Conservation (phyloP, 2,113 vertebrate genomes). For the Columba livia region DNA sequence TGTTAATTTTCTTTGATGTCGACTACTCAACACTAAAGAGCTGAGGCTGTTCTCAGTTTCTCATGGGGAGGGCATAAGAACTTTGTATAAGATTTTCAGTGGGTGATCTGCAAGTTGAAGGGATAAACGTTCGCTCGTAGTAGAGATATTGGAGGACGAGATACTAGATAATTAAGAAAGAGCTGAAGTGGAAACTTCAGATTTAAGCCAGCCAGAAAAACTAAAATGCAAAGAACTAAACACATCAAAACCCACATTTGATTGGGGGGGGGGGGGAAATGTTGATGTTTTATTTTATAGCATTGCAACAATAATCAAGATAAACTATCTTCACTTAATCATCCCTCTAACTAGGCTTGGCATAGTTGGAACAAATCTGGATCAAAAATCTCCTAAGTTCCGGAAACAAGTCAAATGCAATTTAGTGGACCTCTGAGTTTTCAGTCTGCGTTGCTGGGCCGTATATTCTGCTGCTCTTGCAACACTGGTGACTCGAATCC, state of each 20-base stretch:
- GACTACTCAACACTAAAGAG: not conserved
- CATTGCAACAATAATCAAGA: not conserved
- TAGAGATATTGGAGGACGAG: not conserved
- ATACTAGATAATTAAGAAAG: not conserved
- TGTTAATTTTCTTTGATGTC: not conserved
- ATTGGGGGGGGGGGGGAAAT: not conserved
- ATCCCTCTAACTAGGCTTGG: not conserved
- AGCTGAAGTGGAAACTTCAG: not conserved
- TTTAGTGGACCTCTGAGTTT: not conserved
- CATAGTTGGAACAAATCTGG: not conserved
- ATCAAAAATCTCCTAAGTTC: not conserved
- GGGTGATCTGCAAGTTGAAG: not conserved
- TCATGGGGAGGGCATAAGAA: not conserved
- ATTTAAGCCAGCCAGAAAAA: not conserved
- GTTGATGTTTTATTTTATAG: conserved; percentile 2
- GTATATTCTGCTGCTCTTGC: not conserved
- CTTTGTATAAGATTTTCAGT: not conserved
- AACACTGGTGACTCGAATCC: not conserved
- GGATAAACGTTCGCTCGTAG: too few relatives aligned
- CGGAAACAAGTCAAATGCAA: not conserved
- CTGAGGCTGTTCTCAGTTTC: not conserved
- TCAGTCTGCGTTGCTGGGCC: rapidly evolving
- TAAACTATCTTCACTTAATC: not conserved
- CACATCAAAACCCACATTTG: rapidly evolving
- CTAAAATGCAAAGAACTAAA: not conserved